Evolutionary conservation across 2,888 invertebrate genomes (phyloP), one percentile per base, ranked within the genome.

Genomic region (Cheilosia scutellata): DNA sequence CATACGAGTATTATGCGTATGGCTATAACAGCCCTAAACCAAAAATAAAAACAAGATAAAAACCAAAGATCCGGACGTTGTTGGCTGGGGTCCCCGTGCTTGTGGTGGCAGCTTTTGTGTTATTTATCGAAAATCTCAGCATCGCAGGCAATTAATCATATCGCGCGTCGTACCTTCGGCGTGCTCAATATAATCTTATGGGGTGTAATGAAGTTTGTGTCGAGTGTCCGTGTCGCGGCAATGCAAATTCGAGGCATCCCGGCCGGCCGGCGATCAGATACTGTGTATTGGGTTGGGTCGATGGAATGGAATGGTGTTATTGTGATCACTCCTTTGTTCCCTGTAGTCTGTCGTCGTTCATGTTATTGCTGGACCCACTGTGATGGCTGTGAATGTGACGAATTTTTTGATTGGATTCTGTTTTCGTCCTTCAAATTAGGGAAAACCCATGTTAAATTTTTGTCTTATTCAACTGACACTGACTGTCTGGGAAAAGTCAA

Each of bases 111-210:
- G 82, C 86, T 86, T 86, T 86, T 82, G 82, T 82, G 72, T 86
- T 86, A 86, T 86, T 86, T 86, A 86, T 86, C 82, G 82, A 66
- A 80, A 82, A 86, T 86, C 86, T 86, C 72, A 77, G 71, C 82
- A 76, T 86, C 82, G 44, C 86, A 76, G 77, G 82, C 86, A 86
- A 86, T 86, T 86, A 86, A 86, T 86, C 86, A 86, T 86, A 86
- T 82, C 82, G 76, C 86, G 76, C 86, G 76, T 72, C 76, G 76
- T 76, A 86, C 86, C 77, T 77, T 82, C 66, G 82, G 71, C 75
- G 65, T 13, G 68, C 66, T 66, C 79, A 75, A 75, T 71, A 51
- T 5, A 57, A 76, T 71, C 58, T 80, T 80, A 84, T 80, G 71
- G 84, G 44, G 70, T 77, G 70, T 72, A 80, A 80, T 79, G 80